Evolutionary conservation across 2,888 invertebrate genomes (phyloP).

Genomic region (Gnatocerus cornutus): DNA sequence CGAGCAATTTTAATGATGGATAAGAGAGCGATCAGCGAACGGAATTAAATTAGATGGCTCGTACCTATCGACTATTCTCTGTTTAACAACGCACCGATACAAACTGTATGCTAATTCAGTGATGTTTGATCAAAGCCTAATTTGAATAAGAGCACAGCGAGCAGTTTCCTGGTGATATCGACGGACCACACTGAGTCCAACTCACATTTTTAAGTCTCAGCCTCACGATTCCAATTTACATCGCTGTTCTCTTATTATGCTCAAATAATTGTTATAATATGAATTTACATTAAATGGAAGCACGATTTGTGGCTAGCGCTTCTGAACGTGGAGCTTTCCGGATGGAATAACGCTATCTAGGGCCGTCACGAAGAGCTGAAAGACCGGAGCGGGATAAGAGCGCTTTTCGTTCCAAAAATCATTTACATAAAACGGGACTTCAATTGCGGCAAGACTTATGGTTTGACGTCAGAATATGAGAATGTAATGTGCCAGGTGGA

Average conservation of each 20-base stretch:
- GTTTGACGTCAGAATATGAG: too few species aligned
- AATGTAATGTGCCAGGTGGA: too few species aligned
- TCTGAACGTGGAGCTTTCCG: slow-evolving; percentile 47
- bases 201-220: slow-evolving; percentile 48
- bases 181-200: slow-evolving; percentile 51
- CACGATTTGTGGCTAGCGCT: slow-evolving; percentile 56
- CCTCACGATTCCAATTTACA: slow-evolving; percentile 63
- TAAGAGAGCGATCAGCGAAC: slow-evolving; percentile 31
- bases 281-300: slow-evolving; percentile 62
- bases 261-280: slow-evolving; percentile 62
- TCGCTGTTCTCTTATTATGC: slow-evolving; percentile 59
- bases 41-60: slow-evolving; percentile 44
- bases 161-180: slow-evolving; percentile 47
- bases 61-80: slow-evolving; percentile 31
- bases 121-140: slow-evolving; percentile 46
- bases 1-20: slow-evolving; percentile 41
- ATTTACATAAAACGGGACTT: too few species aligned
- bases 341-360: slow-evolving; percentile 35
- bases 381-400: not conserved
- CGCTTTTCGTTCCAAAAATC: not conserved
- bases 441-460: too few species aligned
- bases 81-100: slow-evolving; percentile 40
- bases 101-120: slow-evolving; percentile 53
- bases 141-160: slow-evolving; percentile 45
- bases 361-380: slow-evolving; percentile 27